These are phyloP conservation scores for Spisula solida DNA, from an alignment of 2,888 invertebrate species.

Conservation along the genomic window DNA sequence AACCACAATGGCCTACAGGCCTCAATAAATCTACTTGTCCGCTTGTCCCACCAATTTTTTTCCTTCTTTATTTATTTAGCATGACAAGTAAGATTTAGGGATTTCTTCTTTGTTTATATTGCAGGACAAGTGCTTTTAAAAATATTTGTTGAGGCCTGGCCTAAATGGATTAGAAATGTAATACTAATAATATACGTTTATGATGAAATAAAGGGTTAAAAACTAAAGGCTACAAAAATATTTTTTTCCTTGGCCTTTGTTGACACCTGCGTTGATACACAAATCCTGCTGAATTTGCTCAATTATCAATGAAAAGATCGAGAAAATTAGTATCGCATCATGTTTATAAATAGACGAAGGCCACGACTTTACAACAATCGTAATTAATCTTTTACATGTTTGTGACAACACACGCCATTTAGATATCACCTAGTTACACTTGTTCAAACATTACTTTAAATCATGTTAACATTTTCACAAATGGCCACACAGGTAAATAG, in stretches of 20 bases:
- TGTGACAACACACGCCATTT: background rate
- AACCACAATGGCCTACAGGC: too few species aligned
- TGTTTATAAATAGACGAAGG: slow-evolving; percentile 28
- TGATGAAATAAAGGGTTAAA: too few species aligned
- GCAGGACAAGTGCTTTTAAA: too few species aligned
- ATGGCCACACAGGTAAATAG: background rate
- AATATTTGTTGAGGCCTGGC: too few species aligned
- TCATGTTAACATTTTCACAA: background rate
- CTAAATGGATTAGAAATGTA: too few species aligned
- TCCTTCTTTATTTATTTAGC: too few species aligned
- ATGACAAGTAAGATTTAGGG: too few species aligned
- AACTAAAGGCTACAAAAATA: too few species aligned
- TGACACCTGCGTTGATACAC: background rate
- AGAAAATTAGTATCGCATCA: slow-evolving; percentile 14
- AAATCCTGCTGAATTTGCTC: background rate
- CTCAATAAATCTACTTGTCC: too few species aligned
- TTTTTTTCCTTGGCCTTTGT: background rate
- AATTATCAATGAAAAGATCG: background rate
- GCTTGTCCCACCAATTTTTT: too few species aligned
- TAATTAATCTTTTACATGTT: background rate
- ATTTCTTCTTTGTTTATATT: too few species aligned
- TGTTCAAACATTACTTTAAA: background rate
- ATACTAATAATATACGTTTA: too few species aligned
- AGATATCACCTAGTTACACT: background rate
- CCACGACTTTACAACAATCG: background rate